These are phyloP conservation scores for Proteles cristata DNA, from an alignment of 2,113 vertebrate species.

Conservation along the genomic window DNA sequence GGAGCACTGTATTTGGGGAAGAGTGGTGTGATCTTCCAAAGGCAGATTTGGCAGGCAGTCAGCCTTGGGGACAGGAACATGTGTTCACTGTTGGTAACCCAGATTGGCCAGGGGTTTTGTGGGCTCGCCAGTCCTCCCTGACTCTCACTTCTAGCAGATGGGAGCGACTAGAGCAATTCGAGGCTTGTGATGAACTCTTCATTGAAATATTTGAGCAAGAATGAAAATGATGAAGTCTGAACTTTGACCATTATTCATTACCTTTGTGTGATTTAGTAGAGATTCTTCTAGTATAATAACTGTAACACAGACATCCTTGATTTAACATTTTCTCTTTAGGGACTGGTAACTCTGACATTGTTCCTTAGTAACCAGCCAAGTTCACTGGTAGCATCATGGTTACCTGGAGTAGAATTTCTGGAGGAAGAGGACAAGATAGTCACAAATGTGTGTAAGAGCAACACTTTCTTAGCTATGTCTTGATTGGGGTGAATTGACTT, in stretches of 20 bases:
- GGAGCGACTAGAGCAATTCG: background rate
- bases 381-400: background rate
- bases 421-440: background rate
- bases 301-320: background rate
- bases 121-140: background rate
- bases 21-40: background rate
- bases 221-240: background rate
- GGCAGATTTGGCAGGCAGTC: background rate
- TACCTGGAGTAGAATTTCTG: background rate
- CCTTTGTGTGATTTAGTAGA: background rate
- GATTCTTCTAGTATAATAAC: background rate
- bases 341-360: background rate
- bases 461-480: background rate
- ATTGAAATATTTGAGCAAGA: constrained; percentile 54
- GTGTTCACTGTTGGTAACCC: background rate
- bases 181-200: constrained; percentile 44
- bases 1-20: background rate
- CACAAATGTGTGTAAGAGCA: background rate
- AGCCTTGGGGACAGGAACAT: background rate
- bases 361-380: background rate
- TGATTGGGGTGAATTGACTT: constrained; percentile 55
- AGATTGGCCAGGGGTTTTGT: constrained; percentile 12
- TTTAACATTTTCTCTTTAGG: constrained; percentile 37
- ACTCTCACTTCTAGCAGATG: background rate
- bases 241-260: constrained; percentile 16